Evolutionary conservation across 2,888 invertebrate genomes (phyloP), one percentile per base, ranked within the genome.

Genomic region (Buathra laborator): DNA sequence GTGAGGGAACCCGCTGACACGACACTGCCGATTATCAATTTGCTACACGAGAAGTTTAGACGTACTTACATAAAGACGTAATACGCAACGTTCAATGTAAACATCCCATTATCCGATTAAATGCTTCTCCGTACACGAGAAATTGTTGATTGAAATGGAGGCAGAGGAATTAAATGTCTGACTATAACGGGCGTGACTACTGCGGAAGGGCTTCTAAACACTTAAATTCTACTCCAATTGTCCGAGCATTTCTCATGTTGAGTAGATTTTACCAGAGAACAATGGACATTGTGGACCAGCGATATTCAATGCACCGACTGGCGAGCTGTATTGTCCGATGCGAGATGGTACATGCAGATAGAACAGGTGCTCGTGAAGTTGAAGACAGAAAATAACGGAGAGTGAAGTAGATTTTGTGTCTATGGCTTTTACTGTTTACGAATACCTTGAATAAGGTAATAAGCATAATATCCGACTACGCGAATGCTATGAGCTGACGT

Each of bases 21-120:
- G 66, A 51, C 66, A 51, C 48, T 32, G n/a, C 14, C 14, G 32
- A 64, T 51, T 75, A 64, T 24, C 75, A 66, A 75, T 48, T 75
- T 64, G 32, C 32, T 37, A 4, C 44, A 1, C 6, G n/a, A 24
- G 46, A 29, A 46, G 44, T 44, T 46, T 24, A 44, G 59, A 72
- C 72, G 59, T 14, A 59, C 48, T 48, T n/a, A 48, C 12, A 48
- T 12, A 48, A 48, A 48, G 48, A 48, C 48, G 48, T 3, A 48
- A 10, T 12, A 12, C 37, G 6, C 37, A 37, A 37, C 6, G 37
- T 37, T 37, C 5, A 37, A 37, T 37, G 37, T 7, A 37, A 37
- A 37, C 37, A 37, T 37, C 37, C 9, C 32, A 32, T 29, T 10
- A 56, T 14, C 14, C n/a, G 59, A 59, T 32, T 29, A 59, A 32